A percentile compares a stretch with the other conserved stretches of the same genome.
Conservation (phyloP, 2,113 vertebrate genomes). For the Platysternon megacephalum region DNA sequence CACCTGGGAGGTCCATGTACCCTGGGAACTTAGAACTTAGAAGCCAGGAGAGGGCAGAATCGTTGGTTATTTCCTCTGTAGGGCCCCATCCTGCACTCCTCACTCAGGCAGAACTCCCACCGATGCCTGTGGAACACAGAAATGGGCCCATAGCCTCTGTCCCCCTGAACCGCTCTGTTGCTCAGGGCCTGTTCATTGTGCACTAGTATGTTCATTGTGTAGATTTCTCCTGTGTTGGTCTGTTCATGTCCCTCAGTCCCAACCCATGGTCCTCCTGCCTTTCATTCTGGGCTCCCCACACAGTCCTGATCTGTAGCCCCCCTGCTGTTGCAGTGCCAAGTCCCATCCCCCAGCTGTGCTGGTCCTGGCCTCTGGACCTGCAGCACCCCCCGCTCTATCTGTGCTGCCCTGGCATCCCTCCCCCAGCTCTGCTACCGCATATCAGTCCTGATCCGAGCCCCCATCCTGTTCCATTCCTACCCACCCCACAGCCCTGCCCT, state of each 20-base stretch:
- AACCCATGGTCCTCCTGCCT: background rate
- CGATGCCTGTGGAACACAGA: background rate
- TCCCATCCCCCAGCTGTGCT: no score
- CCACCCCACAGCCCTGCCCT: background rate
- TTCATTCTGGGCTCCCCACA: no score
- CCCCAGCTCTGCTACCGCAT: background rate
- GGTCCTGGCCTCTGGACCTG: no score
- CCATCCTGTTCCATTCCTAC: no score
- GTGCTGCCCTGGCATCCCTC: background rate
- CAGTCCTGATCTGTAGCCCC: background rate
- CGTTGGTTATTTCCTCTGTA: background rate
- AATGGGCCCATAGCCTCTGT: background rate
- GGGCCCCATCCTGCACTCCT: background rate
- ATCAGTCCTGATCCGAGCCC: no score
- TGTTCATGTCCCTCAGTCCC: background rate
- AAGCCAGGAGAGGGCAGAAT: background rate
- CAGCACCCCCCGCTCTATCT: background rate
- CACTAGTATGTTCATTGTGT: background rate
- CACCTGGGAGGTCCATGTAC: background rate
- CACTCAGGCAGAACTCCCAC: rapidly evolving
- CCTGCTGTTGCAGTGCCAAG: no score
- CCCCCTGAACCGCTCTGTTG: background rate
- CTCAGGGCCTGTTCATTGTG: no score
- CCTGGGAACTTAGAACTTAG: background rate
- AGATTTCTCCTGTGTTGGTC: background rate